Evolutionary conservation across 2,888 invertebrate genomes (phyloP), one percentile per base, ranked within the genome.

Genomic region (Eupithecia dodoneata): DNA sequence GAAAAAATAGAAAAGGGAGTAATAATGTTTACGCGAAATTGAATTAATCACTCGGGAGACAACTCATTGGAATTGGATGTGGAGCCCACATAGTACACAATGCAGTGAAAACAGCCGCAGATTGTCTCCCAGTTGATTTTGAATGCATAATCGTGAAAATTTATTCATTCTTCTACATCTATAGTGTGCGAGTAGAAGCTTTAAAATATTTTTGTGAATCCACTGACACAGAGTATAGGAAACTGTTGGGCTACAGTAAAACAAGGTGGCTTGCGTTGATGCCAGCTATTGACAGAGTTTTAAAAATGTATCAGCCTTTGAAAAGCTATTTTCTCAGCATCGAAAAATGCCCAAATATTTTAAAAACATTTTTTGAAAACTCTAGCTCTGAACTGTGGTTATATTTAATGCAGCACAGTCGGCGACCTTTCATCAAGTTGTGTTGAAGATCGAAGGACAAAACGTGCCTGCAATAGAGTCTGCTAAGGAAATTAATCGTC

Each of bases 61-160:
- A 49, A 49, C 49, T 45, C 49, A 49, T 86, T 80, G 83, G 83
- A 44, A 81, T 85, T 75, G 86, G 86, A 73, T 86, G 84, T 79
- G 83, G 80, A 77, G 85, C 82, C 73, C 85, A 87, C 76, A 84
- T 85, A 73, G 78, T 83, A 41, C 84, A 85, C 81, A 85, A 85
- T 73, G 81, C 82, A 44, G 79, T 81, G 18, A 77, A 81, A 81
- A 77, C 80, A 65, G 80, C 81, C 47, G 80, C 77, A 15, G 78
- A 80, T 80, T 77, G 76, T 59, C 77, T 85, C 45, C 83, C 83
- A 47, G 79, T 85, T 63, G 85, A 86, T 77, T 78, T 81, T 71
- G 85, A 85, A 82, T 78, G 77, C 75, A 82, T 86, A 74, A 80
- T 86, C 41, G 74, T 78, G 73, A 80, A 80, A 74, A 79, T 76